Conservation (phyloP, 2,888 invertebrate species). For the Hydroisotoma schaefferi region DNA sequence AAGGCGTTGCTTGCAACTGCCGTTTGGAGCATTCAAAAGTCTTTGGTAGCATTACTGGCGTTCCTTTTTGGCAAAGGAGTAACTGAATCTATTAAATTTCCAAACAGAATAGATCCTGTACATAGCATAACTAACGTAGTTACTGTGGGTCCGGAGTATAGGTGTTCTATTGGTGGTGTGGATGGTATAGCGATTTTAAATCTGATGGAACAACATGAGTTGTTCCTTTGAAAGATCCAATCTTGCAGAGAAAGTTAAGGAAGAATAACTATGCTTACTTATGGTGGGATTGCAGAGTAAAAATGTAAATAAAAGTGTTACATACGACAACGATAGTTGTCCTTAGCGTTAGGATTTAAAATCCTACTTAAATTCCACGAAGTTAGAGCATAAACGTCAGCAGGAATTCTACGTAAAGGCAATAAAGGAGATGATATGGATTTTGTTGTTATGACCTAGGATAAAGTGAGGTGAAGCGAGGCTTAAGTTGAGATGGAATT, state of each 20-base stretch:
- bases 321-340: constrained; percentile 3
- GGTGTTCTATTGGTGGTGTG: no score
- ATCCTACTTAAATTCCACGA: constrained; percentile 15
- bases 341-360: constrained; percentile 9
- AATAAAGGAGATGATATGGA: constrained; percentile 18
- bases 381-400: constrained; percentile 17
- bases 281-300: not conserved
- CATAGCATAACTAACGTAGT: no score
- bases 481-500: not conserved
- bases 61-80: no score
- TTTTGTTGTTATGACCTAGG: constrained; percentile 9
- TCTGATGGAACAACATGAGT: no score
- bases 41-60: no score
- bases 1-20: no score
- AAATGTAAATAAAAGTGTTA: constrained; percentile 13
- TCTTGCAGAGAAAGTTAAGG: not conserved
- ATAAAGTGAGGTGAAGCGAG: not conserved
- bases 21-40: no score
- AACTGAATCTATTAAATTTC: no score
- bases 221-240: not conserved
- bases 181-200: no score
- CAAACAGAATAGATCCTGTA: no score
- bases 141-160: no score
- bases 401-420: constrained; percentile 14
- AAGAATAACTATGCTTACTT: not conserved